Percentiles rank a stretch among this genome's conserved stretches.
Conservation (phyloP, 2,113 vertebrate genomes). For the Plecturocebus donacophilus region DNA sequence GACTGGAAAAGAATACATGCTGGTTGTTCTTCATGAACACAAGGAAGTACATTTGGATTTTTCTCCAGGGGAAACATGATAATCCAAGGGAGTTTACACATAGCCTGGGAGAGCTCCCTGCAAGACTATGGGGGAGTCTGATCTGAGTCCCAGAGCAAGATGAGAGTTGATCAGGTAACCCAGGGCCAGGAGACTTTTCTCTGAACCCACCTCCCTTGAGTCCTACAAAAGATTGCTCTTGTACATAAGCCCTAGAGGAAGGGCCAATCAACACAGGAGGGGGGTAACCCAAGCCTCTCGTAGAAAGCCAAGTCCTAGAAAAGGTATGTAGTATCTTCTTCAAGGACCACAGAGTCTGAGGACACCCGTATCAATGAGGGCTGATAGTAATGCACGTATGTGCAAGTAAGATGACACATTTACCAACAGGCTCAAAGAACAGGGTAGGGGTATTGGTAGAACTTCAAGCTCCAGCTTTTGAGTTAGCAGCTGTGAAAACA, state of each 20-base stretch:
- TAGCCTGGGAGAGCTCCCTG: not conserved
- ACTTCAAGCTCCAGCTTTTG: not conserved
- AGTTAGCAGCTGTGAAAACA: not conserved
- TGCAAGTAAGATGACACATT: not conserved
- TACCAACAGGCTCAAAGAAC: not conserved
- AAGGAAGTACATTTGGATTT: not conserved
- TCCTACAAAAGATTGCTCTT: not conserved
- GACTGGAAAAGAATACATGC: not conserved
- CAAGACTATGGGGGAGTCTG: not conserved
- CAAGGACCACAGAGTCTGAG: not conserved
- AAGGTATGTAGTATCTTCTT: not conserved
- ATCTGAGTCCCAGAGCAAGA: not conserved
- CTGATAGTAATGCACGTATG: no score
- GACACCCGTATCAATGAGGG: not conserved
- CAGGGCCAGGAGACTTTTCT: not conserved
- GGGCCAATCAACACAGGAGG: not conserved
- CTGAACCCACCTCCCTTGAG: not conserved
- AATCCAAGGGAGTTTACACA: not conserved
- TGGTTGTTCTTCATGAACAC: not conserved
- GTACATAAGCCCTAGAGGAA: not conserved
- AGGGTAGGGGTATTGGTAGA: not conserved
- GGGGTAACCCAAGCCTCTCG: not conserved
- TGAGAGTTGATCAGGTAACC: not conserved
- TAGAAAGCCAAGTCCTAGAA: not conserved
- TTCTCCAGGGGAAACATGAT: not conserved